phyloP scores from a whole-genome alignment of 2,113 vertebrate genomes.

The Myodes glareolus region DNA sequence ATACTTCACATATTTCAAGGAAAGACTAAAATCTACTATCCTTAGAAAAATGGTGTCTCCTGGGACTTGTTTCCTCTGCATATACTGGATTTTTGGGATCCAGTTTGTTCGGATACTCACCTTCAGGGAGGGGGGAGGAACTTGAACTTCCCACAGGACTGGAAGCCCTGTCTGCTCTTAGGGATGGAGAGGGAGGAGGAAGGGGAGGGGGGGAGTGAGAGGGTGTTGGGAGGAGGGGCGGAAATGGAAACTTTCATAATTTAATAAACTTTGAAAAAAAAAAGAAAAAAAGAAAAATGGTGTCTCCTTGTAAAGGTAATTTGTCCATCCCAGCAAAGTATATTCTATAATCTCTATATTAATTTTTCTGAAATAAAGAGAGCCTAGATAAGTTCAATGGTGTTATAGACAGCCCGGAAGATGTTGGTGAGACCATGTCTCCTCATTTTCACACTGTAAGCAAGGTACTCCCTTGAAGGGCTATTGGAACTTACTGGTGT shows the following conservation, averaged over 20 bases:
- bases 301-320: neutral
- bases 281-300: slow-evolving; percentile 28
- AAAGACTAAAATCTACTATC: neutral
- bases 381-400: neutral
- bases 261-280: no score
- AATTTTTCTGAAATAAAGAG: slow-evolving; percentile 49
- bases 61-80: no score
- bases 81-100: no score
- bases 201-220: no score
- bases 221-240: no score
- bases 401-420: neutral
- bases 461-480: neutral
- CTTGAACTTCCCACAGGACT: no score
- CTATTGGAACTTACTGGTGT: neutral
- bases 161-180: no score
- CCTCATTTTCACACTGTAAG: neutral
- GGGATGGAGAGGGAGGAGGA: no score
- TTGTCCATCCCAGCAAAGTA: neutral
- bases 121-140: no score
- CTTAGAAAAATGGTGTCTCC: neutral
- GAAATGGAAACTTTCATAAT: no score
- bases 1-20: slow-evolving; percentile 5
- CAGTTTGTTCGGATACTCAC: no score
- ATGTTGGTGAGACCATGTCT: neutral
- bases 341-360: neutral